Evolutionary conservation across 2,888 invertebrate genomes (phyloP), one percentile per base, ranked within the genome.

Genomic region (Bimastos eiseni): DNA sequence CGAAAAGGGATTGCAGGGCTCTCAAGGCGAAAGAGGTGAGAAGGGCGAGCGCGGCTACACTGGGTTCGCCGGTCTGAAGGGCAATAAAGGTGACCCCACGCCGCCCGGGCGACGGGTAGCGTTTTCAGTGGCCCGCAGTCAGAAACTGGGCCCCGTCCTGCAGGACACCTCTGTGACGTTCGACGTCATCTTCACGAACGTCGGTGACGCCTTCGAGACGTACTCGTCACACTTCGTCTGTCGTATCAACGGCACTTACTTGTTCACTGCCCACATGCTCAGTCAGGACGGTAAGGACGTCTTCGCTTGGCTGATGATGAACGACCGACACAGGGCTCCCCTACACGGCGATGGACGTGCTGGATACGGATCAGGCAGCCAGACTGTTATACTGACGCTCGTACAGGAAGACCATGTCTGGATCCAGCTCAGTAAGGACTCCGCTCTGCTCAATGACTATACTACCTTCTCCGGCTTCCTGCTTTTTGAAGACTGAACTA

Each of bases 401-500:
- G 91, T 91, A 13, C 90, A 92, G 17, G 94, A 93, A 13, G 95
- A 95, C 91, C 94, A 94, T 91, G 94, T 95, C 30, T 95, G 94
- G 94, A 90, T 95, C 36, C 93, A 94, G 91, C 93, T 95, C 49
- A 93, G 93, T 44, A 94, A 94, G 91, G 94, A 94, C 89, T 94
- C 94, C 0, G 94, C 93, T 2, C 93, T 95, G 8, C 93, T 94
- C 30, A 95, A 94, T 91, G 94, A 94, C 91, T 94, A 94, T 86
- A 94, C 94, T 0, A 94, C 94, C 15, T 95, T 95, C 92, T 94
- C 95, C 34, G 95, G 95, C 17, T 94, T 93, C 91, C 92, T 95
- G 44, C 91, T 95, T 37, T 94, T 93, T 92, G 93, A 93, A 83
- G 93, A 94, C 83, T 89, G 70, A 91, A 70, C 33, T 55, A n/a